phyloP scores from a whole-genome alignment of 2,113 vertebrate species.

The Neogobius melanostomus region DNA sequence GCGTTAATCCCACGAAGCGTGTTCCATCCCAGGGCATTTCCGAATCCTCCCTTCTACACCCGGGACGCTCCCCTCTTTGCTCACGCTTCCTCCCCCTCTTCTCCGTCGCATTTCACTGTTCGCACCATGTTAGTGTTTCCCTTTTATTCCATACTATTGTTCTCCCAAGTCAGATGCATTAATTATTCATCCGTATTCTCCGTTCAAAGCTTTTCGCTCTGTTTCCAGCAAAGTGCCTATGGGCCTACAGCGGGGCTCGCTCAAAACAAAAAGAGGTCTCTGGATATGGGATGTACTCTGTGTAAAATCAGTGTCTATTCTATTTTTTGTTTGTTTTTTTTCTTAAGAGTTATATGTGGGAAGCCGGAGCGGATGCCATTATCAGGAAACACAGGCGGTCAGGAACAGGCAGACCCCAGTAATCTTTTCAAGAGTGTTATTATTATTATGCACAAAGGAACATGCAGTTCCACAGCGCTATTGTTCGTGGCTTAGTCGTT shows the following conservation, averaged over 20 bases:
- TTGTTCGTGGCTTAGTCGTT: slow-evolving; percentile 27
- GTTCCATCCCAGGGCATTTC: slow-evolving; percentile 46
- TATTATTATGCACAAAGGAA: slow-evolving; percentile 24
- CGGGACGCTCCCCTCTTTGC: slow-evolving; percentile 44
- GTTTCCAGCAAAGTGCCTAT: slow-evolving; percentile 69
- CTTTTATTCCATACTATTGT: slow-evolving; percentile 71
- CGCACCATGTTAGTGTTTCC: slow-evolving; percentile 58
- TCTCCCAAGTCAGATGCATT: slow-evolving; percentile 70
- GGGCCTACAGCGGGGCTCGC: slow-evolving; percentile 44
- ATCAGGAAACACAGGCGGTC: slow-evolving; percentile 38
- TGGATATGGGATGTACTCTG: slow-evolving; percentile 60
- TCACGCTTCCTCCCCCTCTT: slow-evolving; percentile 29
- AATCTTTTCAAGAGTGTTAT: slow-evolving; percentile 34
- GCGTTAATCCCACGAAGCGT: slow-evolving; percentile 12
- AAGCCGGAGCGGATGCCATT: slow-evolving; percentile 36
- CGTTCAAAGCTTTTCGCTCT: slow-evolving; percentile 70
- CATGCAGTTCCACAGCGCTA: not conserved
- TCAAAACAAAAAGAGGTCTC: slow-evolving; percentile 63
- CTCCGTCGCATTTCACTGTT: slow-evolving; percentile 54
- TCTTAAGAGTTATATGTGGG: slow-evolving; percentile 30
- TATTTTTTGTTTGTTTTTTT: not conserved
- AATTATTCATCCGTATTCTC: slow-evolving; percentile 72
- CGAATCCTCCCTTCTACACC: slow-evolving; percentile 32
- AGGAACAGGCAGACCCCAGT: slow-evolving; percentile 23
- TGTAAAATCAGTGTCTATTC: slow-evolving; percentile 49